phyloP scores from a whole-genome alignment of 2,797 vertebrate species.

The Poecilia velifera region DNA sequence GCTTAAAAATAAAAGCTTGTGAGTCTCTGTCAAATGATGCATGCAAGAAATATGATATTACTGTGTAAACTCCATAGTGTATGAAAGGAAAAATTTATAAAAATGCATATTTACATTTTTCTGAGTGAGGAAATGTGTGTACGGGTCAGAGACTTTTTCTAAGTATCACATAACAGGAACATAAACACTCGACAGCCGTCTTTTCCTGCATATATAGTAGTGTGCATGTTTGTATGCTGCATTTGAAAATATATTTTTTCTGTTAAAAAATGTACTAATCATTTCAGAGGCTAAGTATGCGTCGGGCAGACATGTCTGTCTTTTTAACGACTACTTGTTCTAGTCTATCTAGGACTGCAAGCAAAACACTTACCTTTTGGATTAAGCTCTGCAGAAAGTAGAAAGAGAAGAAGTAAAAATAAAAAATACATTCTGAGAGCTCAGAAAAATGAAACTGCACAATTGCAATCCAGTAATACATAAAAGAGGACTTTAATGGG shows the following conservation, averaged over 20 bases:
- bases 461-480: constrained; percentile 1
- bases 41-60: constrained; percentile 50
- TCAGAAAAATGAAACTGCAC: constrained; percentile 18
- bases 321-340: constrained; percentile 35
- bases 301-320: neutral
- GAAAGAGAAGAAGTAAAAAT: constrained; percentile 38
- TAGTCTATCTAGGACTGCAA: constrained; percentile 46
- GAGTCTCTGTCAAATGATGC: constrained; percentile 10
- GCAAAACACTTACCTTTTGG: constrained; percentile 77
- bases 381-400: constrained; percentile 76
- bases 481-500: neutral
- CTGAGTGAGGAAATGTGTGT: constrained; percentile 52
- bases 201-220: constrained; percentile 69
- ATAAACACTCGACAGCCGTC: constrained; percentile 69
- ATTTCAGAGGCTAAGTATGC: neutral
- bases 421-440: constrained; percentile 18
- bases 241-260: no score
- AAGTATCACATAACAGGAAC: constrained; percentile 72
- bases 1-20: neutral
- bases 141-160: constrained; percentile 41
- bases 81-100: constrained; percentile 50
- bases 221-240: constrained; percentile 18
- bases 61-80: constrained; percentile 46
- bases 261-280: no score
- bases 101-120: constrained; percentile 66